Evolutionary conservation across 2,888 invertebrate species (phyloP).

Genomic region (Andricus quercusramuli): DNA sequence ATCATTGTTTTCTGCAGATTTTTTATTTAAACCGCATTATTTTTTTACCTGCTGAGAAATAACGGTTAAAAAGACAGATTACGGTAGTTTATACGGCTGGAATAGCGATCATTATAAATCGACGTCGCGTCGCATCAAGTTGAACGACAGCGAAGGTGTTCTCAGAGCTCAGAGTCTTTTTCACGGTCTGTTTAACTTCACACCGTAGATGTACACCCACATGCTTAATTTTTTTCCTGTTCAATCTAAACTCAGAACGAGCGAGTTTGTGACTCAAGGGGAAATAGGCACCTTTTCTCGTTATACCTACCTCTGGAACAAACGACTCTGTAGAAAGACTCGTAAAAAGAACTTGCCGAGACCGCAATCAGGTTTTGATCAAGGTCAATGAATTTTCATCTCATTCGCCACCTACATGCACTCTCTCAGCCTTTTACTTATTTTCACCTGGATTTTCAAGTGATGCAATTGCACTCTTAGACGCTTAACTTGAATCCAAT

Average conservation of each 20-base stretch:
- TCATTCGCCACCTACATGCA: conserved; percentile 13
- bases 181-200: conserved; percentile 57
- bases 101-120: conserved; percentile 10
- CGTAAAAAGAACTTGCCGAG: conserved; percentile 7
- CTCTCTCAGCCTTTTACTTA: conserved; percentile 7
- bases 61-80: conserved; percentile 10
- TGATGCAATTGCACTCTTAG: neutral
- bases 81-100: neutral
- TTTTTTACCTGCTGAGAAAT: neutral
- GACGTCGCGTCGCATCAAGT: conserved; percentile 25
- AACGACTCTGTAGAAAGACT: conserved; percentile 41
- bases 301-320: conserved; percentile 41
- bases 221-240: conserved; percentile 51
- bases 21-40: neutral
- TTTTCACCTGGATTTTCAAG: conserved; percentile 1
- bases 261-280: conserved; percentile 45
- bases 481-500: neutral
- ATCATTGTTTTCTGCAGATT: no score
- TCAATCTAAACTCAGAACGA: conserved; percentile 15
- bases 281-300: conserved; percentile 36
- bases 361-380: conserved; percentile 34
- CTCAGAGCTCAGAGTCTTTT: conserved; percentile 35
- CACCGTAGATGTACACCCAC: conserved; percentile 52
- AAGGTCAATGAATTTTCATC: conserved; percentile 38
- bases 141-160: conserved; percentile 14